A percentile compares a stretch with the other conserved stretches of the same genome.
phyloP scores from a whole-genome alignment of 2,888 invertebrate genomes.

The Alloplasta piceator region DNA sequence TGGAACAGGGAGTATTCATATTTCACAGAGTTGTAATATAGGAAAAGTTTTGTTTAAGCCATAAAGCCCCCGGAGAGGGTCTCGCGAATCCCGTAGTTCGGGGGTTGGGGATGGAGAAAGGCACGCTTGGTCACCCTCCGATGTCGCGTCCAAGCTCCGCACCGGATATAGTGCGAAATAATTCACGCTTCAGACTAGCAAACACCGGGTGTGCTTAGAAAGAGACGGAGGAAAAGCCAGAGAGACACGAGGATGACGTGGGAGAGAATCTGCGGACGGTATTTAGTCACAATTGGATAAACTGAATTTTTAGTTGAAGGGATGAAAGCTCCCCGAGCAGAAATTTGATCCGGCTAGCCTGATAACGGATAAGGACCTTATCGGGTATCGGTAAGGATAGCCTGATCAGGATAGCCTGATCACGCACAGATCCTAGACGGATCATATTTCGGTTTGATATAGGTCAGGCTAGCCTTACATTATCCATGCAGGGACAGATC shows the following conservation, averaged over 20 bases:
- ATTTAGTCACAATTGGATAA: constrained; percentile 20
- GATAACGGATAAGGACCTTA: too few relatives aligned
- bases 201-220: constrained; percentile 24
- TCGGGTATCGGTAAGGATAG: too few relatives aligned
- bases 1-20: constrained; percentile 81
- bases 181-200: constrained; percentile 76
- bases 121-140: constrained; percentile 71
- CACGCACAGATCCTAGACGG: too few relatives aligned
- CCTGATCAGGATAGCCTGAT: too few relatives aligned
- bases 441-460: too few relatives aligned
- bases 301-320: neutral
- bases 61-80: constrained; percentile 76
- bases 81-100: constrained; percentile 57
- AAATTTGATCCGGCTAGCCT: too few relatives aligned
- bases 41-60: constrained; percentile 83
- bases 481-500: too few relatives aligned
- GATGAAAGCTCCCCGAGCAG: too few relatives aligned
- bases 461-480: too few relatives aligned
- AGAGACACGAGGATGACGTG: constrained; percentile 45
- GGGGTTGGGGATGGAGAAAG: constrained; percentile 49
- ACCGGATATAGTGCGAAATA: constrained; percentile 76
- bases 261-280: constrained; percentile 55
- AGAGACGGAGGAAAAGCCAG: neutral
- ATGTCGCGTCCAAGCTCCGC: constrained; percentile 69
- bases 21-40: constrained; percentile 82